phyloP scores from a whole-genome alignment of 37 sponge, comb jelly and placozoan genomes.

The Axinella damicornis region DNA sequence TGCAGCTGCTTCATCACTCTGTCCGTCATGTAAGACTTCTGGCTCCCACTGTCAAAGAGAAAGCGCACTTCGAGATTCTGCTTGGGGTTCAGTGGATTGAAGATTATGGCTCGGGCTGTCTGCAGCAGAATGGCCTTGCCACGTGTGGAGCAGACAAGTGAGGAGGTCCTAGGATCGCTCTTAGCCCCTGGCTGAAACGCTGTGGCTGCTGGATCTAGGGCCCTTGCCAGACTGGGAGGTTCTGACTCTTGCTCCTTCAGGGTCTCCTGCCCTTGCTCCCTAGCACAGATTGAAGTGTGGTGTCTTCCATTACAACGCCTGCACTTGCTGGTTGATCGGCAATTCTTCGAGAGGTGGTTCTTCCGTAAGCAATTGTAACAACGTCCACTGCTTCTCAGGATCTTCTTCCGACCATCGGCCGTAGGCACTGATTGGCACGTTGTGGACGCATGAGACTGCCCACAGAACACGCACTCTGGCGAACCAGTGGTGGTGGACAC shows the following conservation, averaged over 20 bases:
- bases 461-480: slow-evolving; percentile 19
- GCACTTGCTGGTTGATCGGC: slow-evolving; percentile 19
- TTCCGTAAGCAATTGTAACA: slow-evolving; percentile 40
- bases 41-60: slow-evolving; percentile 41
- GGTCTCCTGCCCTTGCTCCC: background rate
- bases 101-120: slow-evolving; percentile 9
- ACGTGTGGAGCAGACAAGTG: background rate
- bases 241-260: background rate
- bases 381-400: too few species aligned
- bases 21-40: too few species aligned
- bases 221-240: background rate
- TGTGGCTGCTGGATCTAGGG: slow-evolving; percentile 1
- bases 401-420: too few species aligned
- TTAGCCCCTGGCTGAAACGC: too few species aligned
- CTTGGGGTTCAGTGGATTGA: slow-evolving; percentile 1
- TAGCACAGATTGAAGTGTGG: slow-evolving; percentile 60
- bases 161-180: too few species aligned
- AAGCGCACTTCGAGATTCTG: background rate
- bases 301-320: slow-evolving; percentile 16
- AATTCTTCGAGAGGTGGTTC: slow-evolving; percentile 18
- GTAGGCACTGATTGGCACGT: too few species aligned
- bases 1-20: background rate
- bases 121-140: slow-evolving; percentile 7
- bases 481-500: slow-evolving; percentile 5
- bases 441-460: slow-evolving; percentile 43